These are phyloP conservation scores for Chelonus insularis DNA, from an alignment of 1,140 invertebrate species.

Conservation along the genomic window DNA sequence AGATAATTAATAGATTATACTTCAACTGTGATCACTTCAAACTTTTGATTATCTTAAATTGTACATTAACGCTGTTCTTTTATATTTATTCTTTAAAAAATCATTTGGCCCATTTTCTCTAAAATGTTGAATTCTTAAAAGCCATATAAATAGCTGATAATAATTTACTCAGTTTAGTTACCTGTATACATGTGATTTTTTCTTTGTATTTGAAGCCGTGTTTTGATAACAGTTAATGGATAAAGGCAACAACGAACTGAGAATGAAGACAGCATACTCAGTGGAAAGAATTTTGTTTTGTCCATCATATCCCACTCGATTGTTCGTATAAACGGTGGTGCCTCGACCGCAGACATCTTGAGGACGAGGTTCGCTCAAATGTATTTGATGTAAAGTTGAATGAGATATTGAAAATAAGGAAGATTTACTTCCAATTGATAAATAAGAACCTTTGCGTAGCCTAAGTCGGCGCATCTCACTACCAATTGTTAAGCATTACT, in stretches of 20 bases:
- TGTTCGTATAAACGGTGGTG: constrained; percentile 73
- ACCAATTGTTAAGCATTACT: constrained; percentile 44
- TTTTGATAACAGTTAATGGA: constrained; percentile 96
- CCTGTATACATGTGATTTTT: constrained; percentile 82
- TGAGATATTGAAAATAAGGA: not conserved
- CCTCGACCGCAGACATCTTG: constrained; percentile 59
- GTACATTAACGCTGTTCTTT: too few species aligned
- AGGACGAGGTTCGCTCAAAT: constrained; percentile 15
- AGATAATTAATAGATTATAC: too few species aligned
- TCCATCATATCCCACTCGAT: constrained; percentile 99
- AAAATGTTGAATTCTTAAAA: too few species aligned
- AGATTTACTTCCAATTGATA: constrained; percentile 1
- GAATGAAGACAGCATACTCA: constrained; percentile 87
- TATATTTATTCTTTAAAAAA: too few species aligned
- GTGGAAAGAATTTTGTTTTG: constrained; percentile 87
- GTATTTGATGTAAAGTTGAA: constrained; percentile 20
- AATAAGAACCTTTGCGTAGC: constrained; percentile 28
- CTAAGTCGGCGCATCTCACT: constrained; percentile 52
- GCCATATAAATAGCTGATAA: too few species aligned
- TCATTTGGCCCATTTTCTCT: too few species aligned
- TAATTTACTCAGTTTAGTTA: too few species aligned
- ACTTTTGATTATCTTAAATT: too few species aligned
- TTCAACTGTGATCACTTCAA: too few species aligned
- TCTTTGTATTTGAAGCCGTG: constrained; percentile 88
- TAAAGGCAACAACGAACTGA: constrained; percentile 88